Conservation (phyloP, 2,797 vertebrate genomes). For the Urophycis tenuis region DNA sequence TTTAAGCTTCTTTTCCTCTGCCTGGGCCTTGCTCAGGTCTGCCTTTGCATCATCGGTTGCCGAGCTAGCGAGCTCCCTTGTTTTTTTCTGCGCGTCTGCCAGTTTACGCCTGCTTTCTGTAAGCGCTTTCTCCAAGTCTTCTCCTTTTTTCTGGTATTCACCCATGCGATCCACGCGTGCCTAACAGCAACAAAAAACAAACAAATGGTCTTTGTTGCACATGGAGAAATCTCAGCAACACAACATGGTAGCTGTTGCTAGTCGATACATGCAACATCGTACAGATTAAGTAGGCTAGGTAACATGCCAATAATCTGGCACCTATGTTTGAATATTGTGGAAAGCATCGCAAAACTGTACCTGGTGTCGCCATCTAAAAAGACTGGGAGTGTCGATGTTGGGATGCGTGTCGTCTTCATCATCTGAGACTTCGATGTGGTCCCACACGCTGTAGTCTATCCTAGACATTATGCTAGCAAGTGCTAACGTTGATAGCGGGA, state of each 20-base stretch:
- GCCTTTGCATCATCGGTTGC: constrained; percentile 49
- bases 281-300: too few relatives aligned
- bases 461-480: constrained; percentile 65
- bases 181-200: constrained; percentile 45
- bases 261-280: too few relatives aligned
- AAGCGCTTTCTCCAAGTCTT: constrained; percentile 73
- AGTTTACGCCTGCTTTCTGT: constrained; percentile 74
- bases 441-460: constrained; percentile 97
- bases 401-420: constrained; percentile 95
- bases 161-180: constrained; percentile 92
- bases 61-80: constrained; percentile 67
- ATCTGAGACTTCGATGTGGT: constrained; percentile 95
- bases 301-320: background rate
- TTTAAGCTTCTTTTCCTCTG: constrained; percentile 78
- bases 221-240: background rate
- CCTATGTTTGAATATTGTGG: background rate
- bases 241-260: background rate
- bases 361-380: constrained; percentile 95
- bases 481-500: constrained; percentile 41
- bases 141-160: constrained; percentile 79
- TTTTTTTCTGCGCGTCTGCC: constrained; percentile 74
- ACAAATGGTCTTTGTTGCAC: background rate
- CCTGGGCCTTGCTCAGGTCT: constrained; percentile 71
- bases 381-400: constrained; percentile 93
- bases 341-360: constrained; percentile 51